Conservation (phyloP, 2,113 vertebrate genomes). For the Neolamprologus devosi region DNA sequence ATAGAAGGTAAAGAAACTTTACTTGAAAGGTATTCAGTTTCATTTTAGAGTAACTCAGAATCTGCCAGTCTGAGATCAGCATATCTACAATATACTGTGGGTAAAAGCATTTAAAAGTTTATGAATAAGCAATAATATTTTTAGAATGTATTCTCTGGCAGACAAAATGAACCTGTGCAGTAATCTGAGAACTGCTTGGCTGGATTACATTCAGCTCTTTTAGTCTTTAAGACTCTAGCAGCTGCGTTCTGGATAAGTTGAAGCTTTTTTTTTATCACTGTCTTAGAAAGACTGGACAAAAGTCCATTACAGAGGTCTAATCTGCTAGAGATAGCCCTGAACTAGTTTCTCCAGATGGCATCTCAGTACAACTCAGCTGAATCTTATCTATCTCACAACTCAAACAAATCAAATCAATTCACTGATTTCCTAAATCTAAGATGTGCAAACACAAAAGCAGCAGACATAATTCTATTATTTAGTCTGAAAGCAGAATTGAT, state of each 20-base stretch:
- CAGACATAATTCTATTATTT: background rate
- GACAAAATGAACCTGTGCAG: background rate
- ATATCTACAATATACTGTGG: background rate
- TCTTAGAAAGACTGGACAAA: background rate
- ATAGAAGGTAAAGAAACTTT: background rate
- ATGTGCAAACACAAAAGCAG: background rate
- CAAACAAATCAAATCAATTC: background rate
- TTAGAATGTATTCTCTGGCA: background rate
- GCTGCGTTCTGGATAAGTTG: background rate
- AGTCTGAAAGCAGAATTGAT: background rate
- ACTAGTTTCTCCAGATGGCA: background rate
- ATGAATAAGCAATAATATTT: background rate
- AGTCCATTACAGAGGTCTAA: background rate
- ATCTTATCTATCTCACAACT: background rate
- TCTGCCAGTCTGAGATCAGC: background rate
- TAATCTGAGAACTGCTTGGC: background rate
- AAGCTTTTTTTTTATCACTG: background rate
- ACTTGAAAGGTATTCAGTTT: background rate
- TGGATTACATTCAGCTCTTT: background rate
- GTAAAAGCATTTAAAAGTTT: background rate
- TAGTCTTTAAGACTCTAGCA: background rate
- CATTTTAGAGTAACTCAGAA: background rate
- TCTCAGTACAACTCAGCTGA: background rate
- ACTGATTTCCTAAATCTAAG: background rate
- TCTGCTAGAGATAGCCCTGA: background rate